phyloP scores from a whole-genome alignment of 2,113 vertebrate species.

The Pelecanus crispus region DNA sequence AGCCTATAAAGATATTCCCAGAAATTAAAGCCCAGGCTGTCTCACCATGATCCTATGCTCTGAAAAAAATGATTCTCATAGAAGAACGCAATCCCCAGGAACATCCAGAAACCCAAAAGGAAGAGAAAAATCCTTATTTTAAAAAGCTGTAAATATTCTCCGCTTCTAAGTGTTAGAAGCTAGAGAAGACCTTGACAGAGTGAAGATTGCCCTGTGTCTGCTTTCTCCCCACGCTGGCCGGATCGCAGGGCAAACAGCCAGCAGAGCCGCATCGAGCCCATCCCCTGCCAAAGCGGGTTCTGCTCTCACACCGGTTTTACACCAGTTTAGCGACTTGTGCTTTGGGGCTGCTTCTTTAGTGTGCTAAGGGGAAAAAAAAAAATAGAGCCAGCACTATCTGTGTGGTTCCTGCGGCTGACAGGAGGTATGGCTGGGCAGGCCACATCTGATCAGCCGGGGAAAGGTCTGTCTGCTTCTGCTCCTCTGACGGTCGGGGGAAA shows the following conservation, averaged over 20 bases:
- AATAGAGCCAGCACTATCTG: background rate
- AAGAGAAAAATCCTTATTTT: background rate
- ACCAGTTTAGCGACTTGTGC: background rate
- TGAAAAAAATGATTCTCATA: background rate
- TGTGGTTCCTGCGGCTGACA: background rate
- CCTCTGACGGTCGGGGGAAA: background rate
- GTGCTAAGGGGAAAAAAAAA: rapidly evolving
- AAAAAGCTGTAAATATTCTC: background rate
- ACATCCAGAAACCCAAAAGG: background rate
- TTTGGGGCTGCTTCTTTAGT: background rate
- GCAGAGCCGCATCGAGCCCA: background rate
- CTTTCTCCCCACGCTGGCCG: background rate
- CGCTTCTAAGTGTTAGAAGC: background rate
- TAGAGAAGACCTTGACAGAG: background rate
- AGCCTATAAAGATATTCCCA: constrained; percentile 8
- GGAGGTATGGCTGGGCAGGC: background rate
- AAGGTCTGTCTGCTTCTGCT: background rate
- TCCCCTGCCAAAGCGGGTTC: background rate
- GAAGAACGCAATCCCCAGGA: background rate
- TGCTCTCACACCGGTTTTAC: background rate
- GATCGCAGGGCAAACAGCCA: background rate
- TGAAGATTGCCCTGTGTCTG: background rate
- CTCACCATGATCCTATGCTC: background rate
- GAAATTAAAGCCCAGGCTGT: background rate
- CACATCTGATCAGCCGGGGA: background rate